Evolutionary conservation across 2,888 invertebrate species (phyloP).

Genomic region (Siphonodentalium dalli): DNA sequence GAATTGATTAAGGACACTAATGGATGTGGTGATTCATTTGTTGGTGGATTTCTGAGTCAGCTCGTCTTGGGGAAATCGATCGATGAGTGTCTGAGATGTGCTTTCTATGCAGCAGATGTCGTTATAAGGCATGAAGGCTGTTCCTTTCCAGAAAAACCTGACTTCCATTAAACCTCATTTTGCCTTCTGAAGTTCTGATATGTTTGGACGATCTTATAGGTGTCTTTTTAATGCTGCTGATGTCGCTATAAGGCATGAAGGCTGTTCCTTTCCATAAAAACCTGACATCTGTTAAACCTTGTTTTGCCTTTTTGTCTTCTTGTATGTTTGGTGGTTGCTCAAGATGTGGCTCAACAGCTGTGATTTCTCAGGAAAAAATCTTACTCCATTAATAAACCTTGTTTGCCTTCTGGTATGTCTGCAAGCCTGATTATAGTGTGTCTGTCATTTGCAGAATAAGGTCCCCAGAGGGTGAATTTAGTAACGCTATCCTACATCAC

Average conservation of each 20-base stretch:
- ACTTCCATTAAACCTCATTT: conserved; percentile 46
- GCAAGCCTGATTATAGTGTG: too few relatives aligned
- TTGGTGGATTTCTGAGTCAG: conserved; percentile 94
- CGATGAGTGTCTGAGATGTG: conserved; percentile 83
- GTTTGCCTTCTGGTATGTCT: too few relatives aligned
- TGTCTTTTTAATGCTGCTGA: conserved; percentile 90
- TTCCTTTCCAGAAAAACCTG: conserved; percentile 70
- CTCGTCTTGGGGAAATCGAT: conserved; percentile 76
- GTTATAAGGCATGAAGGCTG: conserved; percentile 93
- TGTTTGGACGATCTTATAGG: too few relatives aligned
- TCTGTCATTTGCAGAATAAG: too few relatives aligned
- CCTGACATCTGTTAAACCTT: conserved; percentile 57
- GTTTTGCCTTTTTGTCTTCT: too few relatives aligned
- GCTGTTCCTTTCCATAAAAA: conserved; percentile 76
- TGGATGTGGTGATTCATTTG: conserved; percentile 98
- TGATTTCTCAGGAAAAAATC: conserved; percentile 74
- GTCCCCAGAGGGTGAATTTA: too few relatives aligned
- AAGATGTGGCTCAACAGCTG: conserved; percentile 89
- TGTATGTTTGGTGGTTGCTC: too few relatives aligned
- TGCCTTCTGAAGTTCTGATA: too few relatives aligned
- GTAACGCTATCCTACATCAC: too few relatives aligned
- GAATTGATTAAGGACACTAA: conserved; percentile 80
- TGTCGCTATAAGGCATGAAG: conserved; percentile 88
- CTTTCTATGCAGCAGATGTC: conserved; percentile 85
- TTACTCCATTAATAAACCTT: conserved; percentile 52